These are phyloP conservation scores for Eidolon dupreanum DNA, from an alignment of 2,797 vertebrate genomes.

Conservation along the genomic window DNA sequence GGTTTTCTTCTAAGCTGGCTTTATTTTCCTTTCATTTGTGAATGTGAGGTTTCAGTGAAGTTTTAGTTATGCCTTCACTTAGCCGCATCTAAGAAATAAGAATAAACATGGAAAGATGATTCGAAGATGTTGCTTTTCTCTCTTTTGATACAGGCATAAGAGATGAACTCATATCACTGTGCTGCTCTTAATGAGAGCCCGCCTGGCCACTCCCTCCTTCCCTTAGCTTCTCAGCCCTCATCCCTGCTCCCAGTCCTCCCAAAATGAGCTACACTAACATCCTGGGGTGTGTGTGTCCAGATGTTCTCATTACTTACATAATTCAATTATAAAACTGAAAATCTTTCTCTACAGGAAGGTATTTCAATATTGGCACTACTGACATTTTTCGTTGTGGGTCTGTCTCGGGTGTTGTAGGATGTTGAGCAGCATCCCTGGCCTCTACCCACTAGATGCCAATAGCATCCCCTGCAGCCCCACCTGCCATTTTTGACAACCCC, in stretches of 20 bases:
- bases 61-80: neutral
- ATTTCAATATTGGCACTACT: accelerated
- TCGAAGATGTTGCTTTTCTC: neutral
- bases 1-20: neutral
- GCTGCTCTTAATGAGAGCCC: neutral
- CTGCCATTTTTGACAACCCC: too few relatives aligned
- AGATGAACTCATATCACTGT: neutral
- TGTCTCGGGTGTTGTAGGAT: neutral
- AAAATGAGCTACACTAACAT: neutral
- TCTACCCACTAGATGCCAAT: neutral
- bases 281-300: accelerated
- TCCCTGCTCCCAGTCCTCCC: neutral
- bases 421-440: accelerated
- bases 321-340: neutral
- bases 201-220: too few relatives aligned
- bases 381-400: neutral
- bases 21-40: neutral
- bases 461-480: neutral
- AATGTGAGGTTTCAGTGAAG: neutral
- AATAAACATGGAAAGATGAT: neutral
- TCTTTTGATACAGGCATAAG: neutral
- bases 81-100: neutral
- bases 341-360: accelerated
- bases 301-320: neutral
- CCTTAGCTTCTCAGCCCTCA: neutral